Evolutionary conservation across 1,140 invertebrate species (phyloP).

Genomic region (Drosophila kanapiae): DNA sequence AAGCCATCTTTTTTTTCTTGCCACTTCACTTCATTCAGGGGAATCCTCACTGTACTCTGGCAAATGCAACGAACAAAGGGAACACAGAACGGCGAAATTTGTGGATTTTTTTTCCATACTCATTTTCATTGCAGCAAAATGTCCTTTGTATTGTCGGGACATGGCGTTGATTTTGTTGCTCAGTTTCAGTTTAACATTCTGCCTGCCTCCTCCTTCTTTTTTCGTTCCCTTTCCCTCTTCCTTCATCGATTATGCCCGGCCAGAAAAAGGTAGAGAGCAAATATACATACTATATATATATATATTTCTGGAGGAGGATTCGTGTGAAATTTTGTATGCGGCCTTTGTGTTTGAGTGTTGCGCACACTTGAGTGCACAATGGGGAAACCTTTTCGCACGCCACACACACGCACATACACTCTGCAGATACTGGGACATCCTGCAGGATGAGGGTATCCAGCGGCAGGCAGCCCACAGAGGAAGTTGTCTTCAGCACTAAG

Average conservation of each 20-base stretch:
- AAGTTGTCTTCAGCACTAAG: conserved; percentile 65
- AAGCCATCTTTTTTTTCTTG: conserved; percentile 16
- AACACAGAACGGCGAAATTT: conserved; percentile 16
- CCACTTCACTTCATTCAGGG: conserved; percentile 34
- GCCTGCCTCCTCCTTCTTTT: conserved; percentile 19
- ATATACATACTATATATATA: conserved; percentile 8
- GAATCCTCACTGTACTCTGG: conserved; percentile 41
- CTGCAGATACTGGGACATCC: conserved; percentile 22
- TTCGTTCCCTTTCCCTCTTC: conserved; percentile 16
- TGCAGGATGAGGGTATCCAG: conserved; percentile 27
- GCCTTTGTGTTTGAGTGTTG: conserved; percentile 42
- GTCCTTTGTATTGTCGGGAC: conserved; percentile 53
- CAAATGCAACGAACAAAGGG: conserved; percentile 19
- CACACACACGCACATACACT: conserved; percentile 22
- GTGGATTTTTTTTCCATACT: conserved; percentile 35
- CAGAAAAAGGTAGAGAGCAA: conserved; percentile 25
- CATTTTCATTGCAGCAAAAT: conserved; percentile 55
- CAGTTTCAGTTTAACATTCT: conserved; percentile 46
- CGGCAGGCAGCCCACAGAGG: conserved; percentile 37
- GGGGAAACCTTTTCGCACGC: conserved; percentile 56
- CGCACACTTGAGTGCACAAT: conserved; percentile 62
- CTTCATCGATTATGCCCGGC: conserved; percentile 50
- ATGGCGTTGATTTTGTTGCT: conserved; percentile 60
- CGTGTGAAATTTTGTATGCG: conserved; percentile 57
- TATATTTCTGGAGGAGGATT: conserved; percentile 43